These are phyloP conservation scores for Alviniconcha marisindica DNA, from an alignment of 1,140 invertebrate species.

Conservation along the genomic window DNA sequence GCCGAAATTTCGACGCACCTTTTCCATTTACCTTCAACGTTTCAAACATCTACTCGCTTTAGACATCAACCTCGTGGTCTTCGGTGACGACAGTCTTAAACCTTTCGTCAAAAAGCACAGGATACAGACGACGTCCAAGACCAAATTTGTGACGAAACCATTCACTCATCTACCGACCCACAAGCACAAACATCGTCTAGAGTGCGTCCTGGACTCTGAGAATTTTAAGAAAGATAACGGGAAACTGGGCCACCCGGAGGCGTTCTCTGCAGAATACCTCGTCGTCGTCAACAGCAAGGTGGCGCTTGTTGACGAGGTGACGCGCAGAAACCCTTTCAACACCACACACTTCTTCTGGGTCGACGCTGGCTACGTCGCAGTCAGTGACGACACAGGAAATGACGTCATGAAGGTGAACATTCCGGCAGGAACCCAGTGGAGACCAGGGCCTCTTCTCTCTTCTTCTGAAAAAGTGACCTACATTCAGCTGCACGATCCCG, in stretches of 20 bases:
- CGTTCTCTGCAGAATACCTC: constrained; percentile 52
- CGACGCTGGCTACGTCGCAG: constrained; percentile 54
- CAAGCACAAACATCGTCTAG: constrained; percentile 38
- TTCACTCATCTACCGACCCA: background rate
- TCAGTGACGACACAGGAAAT: constrained; percentile 24
- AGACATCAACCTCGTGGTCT: constrained; percentile 37
- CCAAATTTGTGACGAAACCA: background rate
- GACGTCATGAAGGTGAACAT: background rate
- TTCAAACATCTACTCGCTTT: constrained; percentile 33
- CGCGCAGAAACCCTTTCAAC: constrained; percentile 42
- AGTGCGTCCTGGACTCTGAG: constrained; percentile 36
- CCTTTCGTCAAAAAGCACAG: constrained; percentile 3
- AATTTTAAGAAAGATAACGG: constrained; percentile 46
- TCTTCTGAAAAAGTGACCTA: background rate
- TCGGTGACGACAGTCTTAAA: constrained; percentile 24
- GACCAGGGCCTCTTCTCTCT: background rate
- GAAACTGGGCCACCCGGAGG: constrained; percentile 51
- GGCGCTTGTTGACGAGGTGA: constrained; percentile 45
- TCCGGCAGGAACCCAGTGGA: background rate
- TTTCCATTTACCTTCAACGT: constrained; percentile 36
- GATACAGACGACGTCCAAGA: background rate
- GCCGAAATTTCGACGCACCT: constrained; percentile 32
- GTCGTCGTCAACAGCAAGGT: constrained; percentile 55
- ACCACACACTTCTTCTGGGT: constrained; percentile 56
- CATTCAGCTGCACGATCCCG: constrained; percentile 1